Percentiles rank a stretch among this genome's conserved stretches.
phyloP scores from a whole-genome alignment of 2,888 invertebrate species.

The Theristus sp. region DNA sequence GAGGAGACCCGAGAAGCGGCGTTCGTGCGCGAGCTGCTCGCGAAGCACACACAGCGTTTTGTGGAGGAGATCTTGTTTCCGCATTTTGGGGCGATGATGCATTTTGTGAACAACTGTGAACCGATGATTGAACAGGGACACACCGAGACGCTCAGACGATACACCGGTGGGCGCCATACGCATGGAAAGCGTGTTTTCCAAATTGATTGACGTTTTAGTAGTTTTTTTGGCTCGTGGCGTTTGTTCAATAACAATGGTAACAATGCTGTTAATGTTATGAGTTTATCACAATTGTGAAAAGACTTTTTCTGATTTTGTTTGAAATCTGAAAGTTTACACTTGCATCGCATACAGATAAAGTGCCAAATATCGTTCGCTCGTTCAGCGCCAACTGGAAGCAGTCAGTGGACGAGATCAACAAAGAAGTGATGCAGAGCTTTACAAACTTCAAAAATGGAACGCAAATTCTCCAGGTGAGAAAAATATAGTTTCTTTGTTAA shows the following conservation, averaged over 20 bases:
- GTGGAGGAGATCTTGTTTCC: conserved; percentile 81
- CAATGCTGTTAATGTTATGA: background rate
- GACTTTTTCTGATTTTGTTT: conserved; percentile 7
- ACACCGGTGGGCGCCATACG: conserved; percentile 32
- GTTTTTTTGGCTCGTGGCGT: background rate
- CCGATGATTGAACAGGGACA: conserved; percentile 48
- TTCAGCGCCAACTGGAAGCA: conserved; percentile 87
- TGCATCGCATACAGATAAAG: conserved; percentile 35
- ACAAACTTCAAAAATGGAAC: conserved; percentile 89
- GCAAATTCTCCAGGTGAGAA: conserved; percentile 55
- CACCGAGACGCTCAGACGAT: conserved; percentile 31
- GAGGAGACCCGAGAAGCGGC: background rate
- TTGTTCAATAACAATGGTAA: background rate
- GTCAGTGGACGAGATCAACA: conserved; percentile 77
- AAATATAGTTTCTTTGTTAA: too few relatives aligned
- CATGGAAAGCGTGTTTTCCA: too few relatives aligned
- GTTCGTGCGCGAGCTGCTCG: conserved; percentile 22
- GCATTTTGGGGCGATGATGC: conserved; percentile 86
- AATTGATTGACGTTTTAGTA: too few relatives aligned
- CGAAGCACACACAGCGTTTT: conserved; percentile 46
- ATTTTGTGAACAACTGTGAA: conserved; percentile 88
- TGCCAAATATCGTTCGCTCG: conserved; percentile 62
- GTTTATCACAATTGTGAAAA: background rate
- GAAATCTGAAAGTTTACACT: too few relatives aligned
- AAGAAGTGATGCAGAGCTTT: conserved; percentile 80